phyloP scores from a whole-genome alignment of 2,113 vertebrate species.

The Crotophaga sulcirostris region DNA sequence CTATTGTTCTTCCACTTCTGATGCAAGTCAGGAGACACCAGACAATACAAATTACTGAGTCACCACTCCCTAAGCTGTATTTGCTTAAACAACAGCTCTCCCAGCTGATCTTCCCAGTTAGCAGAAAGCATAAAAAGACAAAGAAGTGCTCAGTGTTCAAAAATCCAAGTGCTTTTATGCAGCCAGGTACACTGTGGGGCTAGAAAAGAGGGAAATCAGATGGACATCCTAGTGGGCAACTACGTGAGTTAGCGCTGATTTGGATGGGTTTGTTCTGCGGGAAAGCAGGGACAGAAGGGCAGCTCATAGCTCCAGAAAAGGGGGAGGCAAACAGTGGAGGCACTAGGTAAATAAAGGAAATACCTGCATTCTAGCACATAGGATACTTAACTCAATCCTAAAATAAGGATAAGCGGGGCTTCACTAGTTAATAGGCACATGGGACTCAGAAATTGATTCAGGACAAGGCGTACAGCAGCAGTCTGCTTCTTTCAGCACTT shows the following conservation, averaged over 20 bases:
- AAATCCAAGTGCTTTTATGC: background rate
- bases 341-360: background rate
- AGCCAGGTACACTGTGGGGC: background rate
- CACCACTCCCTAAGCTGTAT: slow-evolving; percentile 26
- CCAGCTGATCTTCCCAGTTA: slow-evolving; percentile 49
- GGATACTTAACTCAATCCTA: background rate
- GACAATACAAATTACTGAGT: slow-evolving; percentile 47
- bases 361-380: background rate
- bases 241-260: background rate
- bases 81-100: slow-evolving; percentile 69
- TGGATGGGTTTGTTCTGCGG: background rate
- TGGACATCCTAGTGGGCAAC: background rate
- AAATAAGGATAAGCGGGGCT: background rate
- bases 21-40: slow-evolving; percentile 58
- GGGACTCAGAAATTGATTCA: background rate
- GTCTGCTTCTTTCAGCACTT: slow-evolving; percentile 54
- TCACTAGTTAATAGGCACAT: background rate
- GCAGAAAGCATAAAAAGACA: slow-evolving; percentile 12
- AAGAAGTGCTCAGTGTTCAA: slow-evolving; percentile 3
- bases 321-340: background rate
- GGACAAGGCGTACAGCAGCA: background rate
- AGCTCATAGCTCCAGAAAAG: background rate
- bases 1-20: slow-evolving; percentile 63
- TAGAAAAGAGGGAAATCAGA: background rate
- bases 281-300: background rate